These are phyloP conservation scores for Microcebus ravelobensis DNA, from an alignment of 2,113 vertebrate genomes.

Conservation along the genomic window DNA sequence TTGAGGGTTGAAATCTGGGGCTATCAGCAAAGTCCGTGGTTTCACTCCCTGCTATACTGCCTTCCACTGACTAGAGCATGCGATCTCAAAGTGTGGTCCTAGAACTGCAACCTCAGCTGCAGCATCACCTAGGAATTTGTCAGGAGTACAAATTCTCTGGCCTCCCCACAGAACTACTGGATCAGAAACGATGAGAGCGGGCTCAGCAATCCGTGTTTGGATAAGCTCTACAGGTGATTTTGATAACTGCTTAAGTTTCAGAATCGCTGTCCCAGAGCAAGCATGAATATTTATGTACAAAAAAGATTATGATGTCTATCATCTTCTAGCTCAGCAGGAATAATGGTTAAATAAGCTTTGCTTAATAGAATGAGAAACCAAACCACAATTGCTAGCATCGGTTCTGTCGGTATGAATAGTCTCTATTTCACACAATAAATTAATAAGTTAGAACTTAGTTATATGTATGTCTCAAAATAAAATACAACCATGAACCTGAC, in stretches of 20 bases:
- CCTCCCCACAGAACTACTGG: not conserved
- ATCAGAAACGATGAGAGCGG: not conserved
- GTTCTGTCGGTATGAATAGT: not conserved
- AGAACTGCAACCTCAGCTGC: not conserved
- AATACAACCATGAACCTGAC: not conserved
- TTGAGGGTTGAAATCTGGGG: not conserved
- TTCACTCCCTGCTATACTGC: not conserved
- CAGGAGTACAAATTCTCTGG: not conserved
- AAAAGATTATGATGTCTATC: not conserved
- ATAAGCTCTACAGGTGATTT: not conserved
- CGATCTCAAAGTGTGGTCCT: fast-evolving
- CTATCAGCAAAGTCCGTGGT: fast-evolving
- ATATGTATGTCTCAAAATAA: not conserved
- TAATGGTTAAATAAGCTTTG: not conserved
- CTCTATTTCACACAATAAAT: not conserved
- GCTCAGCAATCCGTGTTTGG: not conserved
- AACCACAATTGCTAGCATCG: not conserved
- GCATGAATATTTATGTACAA: not conserved
- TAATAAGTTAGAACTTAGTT: not conserved
- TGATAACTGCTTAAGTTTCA: not conserved
- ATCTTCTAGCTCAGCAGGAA: not conserved
- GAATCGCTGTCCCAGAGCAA: not conserved
- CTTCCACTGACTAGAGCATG: not conserved
- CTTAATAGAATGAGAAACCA: constrained; percentile 12
- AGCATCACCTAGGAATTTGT: not conserved